A percentile compares a stretch with the other conserved stretches of the same genome.
phyloP scores from a whole-genome alignment of 92 coral and sea anemone species.

The Porites cylindrica region DNA sequence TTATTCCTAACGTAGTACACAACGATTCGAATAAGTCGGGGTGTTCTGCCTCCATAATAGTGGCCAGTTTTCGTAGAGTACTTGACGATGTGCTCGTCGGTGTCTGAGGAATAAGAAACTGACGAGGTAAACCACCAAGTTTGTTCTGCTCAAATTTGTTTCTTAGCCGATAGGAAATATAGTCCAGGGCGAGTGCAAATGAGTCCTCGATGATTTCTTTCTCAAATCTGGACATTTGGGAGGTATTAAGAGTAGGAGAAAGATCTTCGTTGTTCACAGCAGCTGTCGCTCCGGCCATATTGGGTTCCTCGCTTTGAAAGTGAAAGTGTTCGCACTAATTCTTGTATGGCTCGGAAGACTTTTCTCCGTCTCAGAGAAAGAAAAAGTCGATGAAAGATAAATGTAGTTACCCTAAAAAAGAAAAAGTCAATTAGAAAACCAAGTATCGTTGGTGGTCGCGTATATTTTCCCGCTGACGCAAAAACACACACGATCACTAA shows the following conservation, averaged over 20 bases:
- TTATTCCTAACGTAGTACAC: constrained; percentile 89
- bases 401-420: constrained; percentile 20
- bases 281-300: constrained; percentile 99
- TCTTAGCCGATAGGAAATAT: constrained; percentile 91
- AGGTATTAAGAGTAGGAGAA: constrained; percentile 79
- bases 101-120: constrained; percentile 87
- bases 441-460: constrained; percentile 38
- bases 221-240: constrained; percentile 78
- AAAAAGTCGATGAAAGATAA: neutral
- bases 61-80: constrained; percentile 88
- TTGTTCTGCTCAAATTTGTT: constrained; percentile 92
- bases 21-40: constrained; percentile 97
- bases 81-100: constrained; percentile 68
- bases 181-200: constrained; percentile 77
- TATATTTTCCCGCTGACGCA: constrained; percentile 44
- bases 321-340: constrained; percentile 25
- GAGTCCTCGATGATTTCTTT: constrained; percentile 72
- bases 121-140: constrained; percentile 89
- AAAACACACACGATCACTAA: constrained; percentile 4
- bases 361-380: constrained; percentile 17
- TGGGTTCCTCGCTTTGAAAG: constrained; percentile 36
- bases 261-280: constrained; percentile 82
- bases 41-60: constrained; percentile 96
- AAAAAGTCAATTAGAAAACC: neutral
- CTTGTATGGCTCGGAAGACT: constrained; percentile 20